Evolutionary conservation across 30 jellyfish, hydroid and myxozoan species (phyloP).

Genomic region (Hydractinia symbiolongicarpus): DNA sequence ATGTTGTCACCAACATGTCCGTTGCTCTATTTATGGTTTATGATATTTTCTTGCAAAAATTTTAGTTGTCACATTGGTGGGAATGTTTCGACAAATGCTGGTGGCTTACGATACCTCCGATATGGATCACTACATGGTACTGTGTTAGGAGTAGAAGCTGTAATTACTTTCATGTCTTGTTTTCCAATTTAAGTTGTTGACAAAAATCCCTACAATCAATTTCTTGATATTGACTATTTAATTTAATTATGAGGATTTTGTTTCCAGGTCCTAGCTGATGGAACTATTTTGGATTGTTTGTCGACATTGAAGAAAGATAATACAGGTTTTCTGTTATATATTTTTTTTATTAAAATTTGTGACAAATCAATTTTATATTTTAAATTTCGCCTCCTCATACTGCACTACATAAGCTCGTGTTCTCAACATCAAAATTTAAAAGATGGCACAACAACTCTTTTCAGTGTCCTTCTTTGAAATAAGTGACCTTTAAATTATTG

Average conservation of each 20-base stretch:
- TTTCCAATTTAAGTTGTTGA: background rate
- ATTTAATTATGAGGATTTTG: background rate
- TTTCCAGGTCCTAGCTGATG: constrained; percentile 86
- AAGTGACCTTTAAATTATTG: too few species aligned
- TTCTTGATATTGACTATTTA: too few species aligned
- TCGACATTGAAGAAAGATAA: constrained; percentile 87
- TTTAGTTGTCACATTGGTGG: constrained; percentile 95
- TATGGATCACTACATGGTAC: constrained; percentile 93
- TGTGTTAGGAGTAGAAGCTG: constrained; percentile 93
- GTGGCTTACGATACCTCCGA: constrained; percentile 78
- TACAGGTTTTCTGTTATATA: constrained; percentile 62
- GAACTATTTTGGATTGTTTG: constrained; percentile 77
- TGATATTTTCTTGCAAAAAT: background rate
- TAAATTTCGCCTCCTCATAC: background rate
- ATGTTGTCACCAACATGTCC: too few species aligned
- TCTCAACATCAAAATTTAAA: background rate
- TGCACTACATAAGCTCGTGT: background rate
- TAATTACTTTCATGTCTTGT: constrained; percentile 14
- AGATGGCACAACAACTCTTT: too few species aligned
- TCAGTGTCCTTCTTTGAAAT: too few species aligned
- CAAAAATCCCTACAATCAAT: background rate
- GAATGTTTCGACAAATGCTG: constrained; percentile 94
- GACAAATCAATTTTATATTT: background rate
- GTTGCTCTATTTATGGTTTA: too few species aligned
- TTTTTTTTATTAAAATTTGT: background rate